phyloP scores from a whole-genome alignment of 2,113 vertebrate species.

The Corythornis madagascariensis region DNA sequence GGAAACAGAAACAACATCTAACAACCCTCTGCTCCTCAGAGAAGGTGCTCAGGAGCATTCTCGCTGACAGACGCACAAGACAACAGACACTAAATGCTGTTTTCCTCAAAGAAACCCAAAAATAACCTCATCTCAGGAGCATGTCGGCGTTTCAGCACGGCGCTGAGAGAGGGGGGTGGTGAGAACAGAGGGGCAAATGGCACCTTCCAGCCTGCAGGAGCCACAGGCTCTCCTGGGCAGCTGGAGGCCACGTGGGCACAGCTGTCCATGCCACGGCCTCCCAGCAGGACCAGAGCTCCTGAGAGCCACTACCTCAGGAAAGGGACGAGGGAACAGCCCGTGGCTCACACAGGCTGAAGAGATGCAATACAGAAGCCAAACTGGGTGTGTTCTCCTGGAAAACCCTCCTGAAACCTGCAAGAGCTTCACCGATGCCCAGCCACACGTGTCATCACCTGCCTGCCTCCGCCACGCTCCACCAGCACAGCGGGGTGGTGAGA shows the following conservation, averaged over 20 bases:
- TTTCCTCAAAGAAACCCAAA: constrained; percentile 59
- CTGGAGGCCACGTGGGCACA: not conserved
- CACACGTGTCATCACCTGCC: not conserved
- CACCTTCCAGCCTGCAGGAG: not conserved
- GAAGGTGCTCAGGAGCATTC: not conserved
- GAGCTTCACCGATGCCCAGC: not conserved
- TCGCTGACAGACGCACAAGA: constrained; percentile 31
- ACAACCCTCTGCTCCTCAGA: not conserved
- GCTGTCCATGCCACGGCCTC: not conserved
- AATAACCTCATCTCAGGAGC: constrained; percentile 17
- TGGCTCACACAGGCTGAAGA: not conserved
- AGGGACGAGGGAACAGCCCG: not conserved
- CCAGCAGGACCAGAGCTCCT: not conserved
- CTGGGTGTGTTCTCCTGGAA: not conserved
- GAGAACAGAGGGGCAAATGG: accelerated
- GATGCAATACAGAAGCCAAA: not conserved
- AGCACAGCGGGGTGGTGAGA: not conserved
- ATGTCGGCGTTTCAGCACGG: not conserved
- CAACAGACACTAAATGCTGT: constrained; percentile 47
- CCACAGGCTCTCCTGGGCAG: not conserved
- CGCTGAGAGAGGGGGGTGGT: not conserved
- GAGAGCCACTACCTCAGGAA: not conserved
- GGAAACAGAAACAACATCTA: constrained; percentile 1
- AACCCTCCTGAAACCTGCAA: accelerated
- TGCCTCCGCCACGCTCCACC: not conserved